Evolutionary conservation across 2,888 invertebrate genomes (phyloP), one percentile per base, ranked within the genome.

Genomic region (Dicyrtomina minuta): DNA sequence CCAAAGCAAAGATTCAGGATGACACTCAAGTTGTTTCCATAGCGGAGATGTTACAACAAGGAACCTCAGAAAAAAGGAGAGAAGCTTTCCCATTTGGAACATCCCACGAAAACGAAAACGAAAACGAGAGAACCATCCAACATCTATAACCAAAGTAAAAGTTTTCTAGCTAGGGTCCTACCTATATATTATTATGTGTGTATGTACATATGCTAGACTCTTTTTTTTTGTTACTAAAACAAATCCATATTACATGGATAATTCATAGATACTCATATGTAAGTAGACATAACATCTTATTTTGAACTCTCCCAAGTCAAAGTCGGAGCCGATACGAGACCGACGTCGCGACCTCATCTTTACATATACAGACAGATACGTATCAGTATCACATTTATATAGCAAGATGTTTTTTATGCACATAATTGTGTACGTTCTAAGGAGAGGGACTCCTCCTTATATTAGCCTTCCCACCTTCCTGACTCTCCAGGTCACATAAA

Each of bases 401-500:
- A n/a, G n/a, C 33, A 5, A 8, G 4, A 33, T 33, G 33, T 33
- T 33, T 33, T 3, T 3, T 33, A 33, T 33, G 33, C 33, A 33
- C 33, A 33, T 33, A 33, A 33, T 33, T 33, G 33, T 33, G 33
- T n/a, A n/a, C 3, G 33, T 33, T 33, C n/a, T 17, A 46, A 46
- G 51, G 20, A 51, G 51, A 8, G 4, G 33, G 4, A 5, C 33
- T 33, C 4, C 33, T 33, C 33, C 4, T 33, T 33, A 26, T 5
- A 17, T 17, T 13, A 2, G 13, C 41, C 13, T 58, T 33, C 27
- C 39, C 8, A n/a, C n/a, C n/a, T 27, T n/a, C 17, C 39, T n/a
- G 17, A 33, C 24, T 26, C 27, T 26, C 26, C 6, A 17, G 39
- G 26, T n/a, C 51, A 53, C 66, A 66, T 56, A 56, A 66, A 66